A percentile compares a stretch with the other conserved stretches of the same genome.
Evolutionary conservation across 2,113 vertebrate genomes (phyloP).

Genomic region (Nibea albiflora): DNA sequence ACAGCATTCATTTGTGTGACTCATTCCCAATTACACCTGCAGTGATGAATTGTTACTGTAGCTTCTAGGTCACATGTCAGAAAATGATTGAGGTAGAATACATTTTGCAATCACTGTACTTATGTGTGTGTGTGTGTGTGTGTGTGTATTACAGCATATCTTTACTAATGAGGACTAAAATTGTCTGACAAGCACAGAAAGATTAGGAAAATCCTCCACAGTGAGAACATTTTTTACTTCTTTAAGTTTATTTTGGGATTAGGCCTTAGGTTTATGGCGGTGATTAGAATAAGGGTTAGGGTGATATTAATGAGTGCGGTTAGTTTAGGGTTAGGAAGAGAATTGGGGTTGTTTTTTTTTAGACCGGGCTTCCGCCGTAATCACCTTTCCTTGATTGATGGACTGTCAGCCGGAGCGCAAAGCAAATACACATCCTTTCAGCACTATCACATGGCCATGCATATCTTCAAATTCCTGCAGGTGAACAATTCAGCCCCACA

Average conservation of each 20-base stretch:
- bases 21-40: constrained; percentile 71
- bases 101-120: constrained; percentile 31
- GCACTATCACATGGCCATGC: not conserved
- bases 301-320: constrained; percentile 68
- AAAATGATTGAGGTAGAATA: constrained; percentile 54
- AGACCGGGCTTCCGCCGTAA: constrained; percentile 11
- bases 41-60: constrained; percentile 62
- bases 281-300: constrained; percentile 64
- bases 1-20: constrained; percentile 61
- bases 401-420: constrained; percentile 14
- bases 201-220: constrained; percentile 72
- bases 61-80: constrained; percentile 59
- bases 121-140: constrained; percentile 23
- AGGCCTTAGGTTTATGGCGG: constrained; percentile 60
- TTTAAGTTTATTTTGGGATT: constrained; percentile 73
- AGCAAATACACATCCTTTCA: constrained; percentile 4
- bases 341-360: constrained; percentile 31
- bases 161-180: constrained; percentile 63
- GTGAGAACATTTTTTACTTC: constrained; percentile 60
- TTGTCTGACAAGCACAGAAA: constrained; percentile 60
- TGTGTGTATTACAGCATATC: constrained; percentile 47
- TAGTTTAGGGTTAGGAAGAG: constrained; percentile 42
- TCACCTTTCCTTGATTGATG: constrained; percentile 15
- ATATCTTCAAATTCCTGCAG: not conserved
- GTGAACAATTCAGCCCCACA: not conserved